A percentile compares a stretch with the other conserved stretches of the same genome.
Conservation (phyloP, 2,797 vertebrate genomes). For the Melanotaenia parkinsoni region DNA sequence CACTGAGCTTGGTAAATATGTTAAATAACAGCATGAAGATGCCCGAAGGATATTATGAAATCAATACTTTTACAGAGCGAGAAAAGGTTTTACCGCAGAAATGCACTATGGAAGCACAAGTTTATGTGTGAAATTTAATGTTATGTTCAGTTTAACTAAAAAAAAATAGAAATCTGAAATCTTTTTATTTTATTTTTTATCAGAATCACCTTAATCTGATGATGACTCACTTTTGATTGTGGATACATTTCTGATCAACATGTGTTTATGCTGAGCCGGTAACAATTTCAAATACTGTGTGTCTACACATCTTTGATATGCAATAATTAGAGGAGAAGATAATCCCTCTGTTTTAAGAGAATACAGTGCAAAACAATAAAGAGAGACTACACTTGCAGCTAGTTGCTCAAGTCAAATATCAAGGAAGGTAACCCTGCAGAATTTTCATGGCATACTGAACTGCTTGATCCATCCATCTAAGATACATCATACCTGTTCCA, state of each 20-base stretch:
- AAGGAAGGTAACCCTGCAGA: background rate
- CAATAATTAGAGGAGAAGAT: background rate
- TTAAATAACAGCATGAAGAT: conserved; percentile 49
- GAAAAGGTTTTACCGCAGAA: conserved; percentile 27
- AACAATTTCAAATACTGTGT: background rate
- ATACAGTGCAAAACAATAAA: background rate
- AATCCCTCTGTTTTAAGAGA: background rate
- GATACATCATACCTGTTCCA: background rate
- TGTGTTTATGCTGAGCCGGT: background rate
- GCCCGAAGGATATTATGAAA: conserved; percentile 34
- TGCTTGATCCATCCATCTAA: background rate
- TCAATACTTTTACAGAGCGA: conserved; percentile 24
- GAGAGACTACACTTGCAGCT: background rate
- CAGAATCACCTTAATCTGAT: background rate
- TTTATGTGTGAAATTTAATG: background rate
- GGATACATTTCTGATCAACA: background rate
- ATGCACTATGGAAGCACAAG: background rate
- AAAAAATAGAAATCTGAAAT: background rate
- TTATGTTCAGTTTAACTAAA: background rate
- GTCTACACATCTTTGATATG: background rate
- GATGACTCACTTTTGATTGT: background rate
- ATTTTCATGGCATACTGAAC: background rate
- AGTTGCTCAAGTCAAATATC: background rate
- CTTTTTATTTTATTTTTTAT: background rate
- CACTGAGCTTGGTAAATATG: conserved; percentile 47